Evolutionary conservation across 2,888 invertebrate species (phyloP), one percentile per base, ranked within the genome.

Genomic region (Micoletzkya japonica): DNA sequence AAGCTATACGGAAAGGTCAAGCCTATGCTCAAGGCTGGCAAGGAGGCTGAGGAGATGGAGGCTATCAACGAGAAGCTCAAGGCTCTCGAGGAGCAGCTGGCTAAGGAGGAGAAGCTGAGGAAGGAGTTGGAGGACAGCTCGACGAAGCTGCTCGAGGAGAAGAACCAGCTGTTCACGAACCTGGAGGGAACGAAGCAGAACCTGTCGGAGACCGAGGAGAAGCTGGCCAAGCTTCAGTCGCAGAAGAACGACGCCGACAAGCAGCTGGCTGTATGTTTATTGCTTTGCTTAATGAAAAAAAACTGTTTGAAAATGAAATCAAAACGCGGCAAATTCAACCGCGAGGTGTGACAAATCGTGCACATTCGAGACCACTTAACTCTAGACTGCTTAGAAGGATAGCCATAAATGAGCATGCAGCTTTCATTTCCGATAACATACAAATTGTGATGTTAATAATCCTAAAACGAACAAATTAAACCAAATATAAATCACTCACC

Each of bases 141-240:
- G 49, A 76, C 76, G 72, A 79, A 91, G 84, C 90, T 90, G 83
- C 90, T 98, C 66, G 79, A 79, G 73, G 80, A 80, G 75, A 79
- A 78, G 75, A 78, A 78, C 61, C 52, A 67, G 17, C 76, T 81
- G 68, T 82, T 82, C 80, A 75, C 91, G 84, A 90, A 90, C 83
- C 73, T 83, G 70, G 83, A 83, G 59, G 70, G 64, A 54, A 75
- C 79, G 72, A 83, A 83, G 76, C 76, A 74, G 69, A 75, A 77
- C 58, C 76, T 83, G 34, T 79, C 82, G 63, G 83, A 83, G 57
- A 72, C 78, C 87, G 98, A 98, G 86, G 97, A 98, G 86, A 92
- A 95, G 88, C 95, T 98, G 90, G 95, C 95, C 90, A 97, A 97
- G 89, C 89, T 97, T 88, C 94, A 94, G 90, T 92, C 93, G 76